Evolutionary conservation across 1,140 invertebrate genomes (phyloP), one percentile per base, ranked within the genome.

Genomic region (Euglossa dilemma): DNA sequence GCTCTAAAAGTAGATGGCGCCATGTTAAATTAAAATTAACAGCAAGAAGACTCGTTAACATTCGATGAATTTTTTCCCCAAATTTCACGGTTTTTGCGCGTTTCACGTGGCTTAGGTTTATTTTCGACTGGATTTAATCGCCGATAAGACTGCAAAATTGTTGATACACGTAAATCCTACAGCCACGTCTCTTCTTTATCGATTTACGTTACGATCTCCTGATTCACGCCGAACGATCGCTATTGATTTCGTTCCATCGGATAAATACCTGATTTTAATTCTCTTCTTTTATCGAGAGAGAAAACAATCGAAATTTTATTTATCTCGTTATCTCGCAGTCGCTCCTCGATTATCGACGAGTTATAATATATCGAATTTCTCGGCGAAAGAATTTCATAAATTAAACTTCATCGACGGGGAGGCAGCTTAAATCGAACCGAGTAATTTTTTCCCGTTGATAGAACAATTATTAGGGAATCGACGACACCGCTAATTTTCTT

Each of bases 1-100:
- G 56, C 7, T 56, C 20, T 23, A 25, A 52, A 56, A 73, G 28
- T 63, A 76, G 74, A 64, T 63, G 57, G 74, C 74, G 56, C 45
- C 74, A 50, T 76, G 25, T 11, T 45, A 61, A 47, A 57, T 43
- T n/a, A 23, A 69, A 69, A 69, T 52, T 71, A 52, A 71, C 25
- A 28, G n/a, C 18, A 52, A 52, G 47, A 28, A 43, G 16, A 14
- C 36, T 47, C 6, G 12, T 70, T 70, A 20, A 28, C 6, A 12
- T 18, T 6, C 16, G 11, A 28, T 36, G 6, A 59, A 25, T n/a
- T n/a, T 23, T 25, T 36, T 36, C 4, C 36, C 2, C 5, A 4
- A 25, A 9, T 18, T 25, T 70, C 14, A 20, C 50, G 9, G 11
- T 50, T 11, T 47, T 69, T 45, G 2, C 43, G 14, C 5, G 18